Percentiles rank a stretch among this genome's conserved stretches.
These are phyloP conservation scores for Variabilichromis moorii DNA, from an alignment of 2,113 vertebrate genomes.

Conservation along the genomic window DNA sequence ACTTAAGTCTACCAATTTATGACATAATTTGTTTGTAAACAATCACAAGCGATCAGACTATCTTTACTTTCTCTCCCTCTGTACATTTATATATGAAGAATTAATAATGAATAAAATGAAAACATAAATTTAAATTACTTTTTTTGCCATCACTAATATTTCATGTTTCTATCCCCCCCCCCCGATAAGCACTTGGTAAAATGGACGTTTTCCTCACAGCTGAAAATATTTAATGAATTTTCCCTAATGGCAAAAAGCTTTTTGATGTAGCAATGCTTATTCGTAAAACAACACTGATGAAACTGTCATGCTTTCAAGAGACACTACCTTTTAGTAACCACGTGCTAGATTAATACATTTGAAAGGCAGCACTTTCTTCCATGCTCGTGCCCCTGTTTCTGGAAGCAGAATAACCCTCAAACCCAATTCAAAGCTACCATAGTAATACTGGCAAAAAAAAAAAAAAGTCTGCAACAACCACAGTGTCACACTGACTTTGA, in stretches of 20 bases:
- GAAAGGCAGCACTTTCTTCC: constrained; percentile 27
- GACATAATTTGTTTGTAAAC: background rate
- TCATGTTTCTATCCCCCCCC: constrained; percentile 34
- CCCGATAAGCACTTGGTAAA: constrained; percentile 67
- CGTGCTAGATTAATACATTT: constrained; percentile 81
- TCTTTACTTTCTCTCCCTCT: background rate
- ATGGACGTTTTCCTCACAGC: constrained; percentile 79
- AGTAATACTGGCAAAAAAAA: background rate
- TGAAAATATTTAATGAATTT: constrained; percentile 89
- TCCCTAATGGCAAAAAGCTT: constrained; percentile 92
- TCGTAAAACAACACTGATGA: constrained; percentile 93
- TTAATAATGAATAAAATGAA: constrained; percentile 56
- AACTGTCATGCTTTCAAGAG: constrained; percentile 94
- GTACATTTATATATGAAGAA: constrained; percentile 38
- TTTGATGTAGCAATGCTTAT: constrained; percentile 98
- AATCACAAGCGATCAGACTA: background rate
- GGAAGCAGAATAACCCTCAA: background rate
- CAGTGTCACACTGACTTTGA: background rate
- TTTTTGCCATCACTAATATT: constrained; percentile 63
- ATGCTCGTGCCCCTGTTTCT: background rate
- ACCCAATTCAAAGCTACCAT: background rate
- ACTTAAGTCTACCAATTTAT: background rate
- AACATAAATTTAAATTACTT: constrained; percentile 39
- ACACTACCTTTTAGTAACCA: constrained; percentile 91
- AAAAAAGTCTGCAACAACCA: background rate